Conservation (phyloP, 2,113 vertebrate species). For the Crocuta crocuta region DNA sequence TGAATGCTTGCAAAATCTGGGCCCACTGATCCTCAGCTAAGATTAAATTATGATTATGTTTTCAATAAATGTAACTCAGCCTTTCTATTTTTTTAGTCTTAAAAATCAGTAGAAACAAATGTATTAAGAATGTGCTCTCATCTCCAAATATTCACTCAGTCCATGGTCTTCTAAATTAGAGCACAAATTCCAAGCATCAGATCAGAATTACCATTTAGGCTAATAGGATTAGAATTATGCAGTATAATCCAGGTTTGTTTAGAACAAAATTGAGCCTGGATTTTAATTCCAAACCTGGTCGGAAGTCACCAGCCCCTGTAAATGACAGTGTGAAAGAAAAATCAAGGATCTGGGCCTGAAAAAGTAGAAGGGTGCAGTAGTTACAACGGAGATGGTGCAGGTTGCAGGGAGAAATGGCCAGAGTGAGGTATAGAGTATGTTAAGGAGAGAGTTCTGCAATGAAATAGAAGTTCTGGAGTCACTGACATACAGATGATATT, state of each 20-base stretch:
- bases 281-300: not conserved
- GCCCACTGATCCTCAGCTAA: not conserved
- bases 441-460: not conserved
- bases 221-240: not conserved
- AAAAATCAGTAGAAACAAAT: slow-evolving; percentile 1
- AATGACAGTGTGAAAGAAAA: not conserved
- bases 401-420: not conserved
- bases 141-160: not conserved
- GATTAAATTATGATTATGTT: not conserved
- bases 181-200: not conserved
- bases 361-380: not conserved
- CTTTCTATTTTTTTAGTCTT: not conserved
- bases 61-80: not conserved
- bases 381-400: not conserved
- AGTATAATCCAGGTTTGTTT: not conserved
- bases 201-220: not conserved
- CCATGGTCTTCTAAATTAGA: not conserved
- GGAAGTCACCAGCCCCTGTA: not conserved
- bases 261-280: not conserved
- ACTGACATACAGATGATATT: not conserved
- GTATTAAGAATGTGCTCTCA: not conserved
- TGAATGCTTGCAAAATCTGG: not conserved
- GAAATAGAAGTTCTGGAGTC: not conserved
- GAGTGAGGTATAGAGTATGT: not conserved
- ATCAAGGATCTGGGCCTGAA: not conserved